Evolutionary conservation across 1,140 invertebrate genomes (phyloP).

Genomic region (Drosophila varians): DNA sequence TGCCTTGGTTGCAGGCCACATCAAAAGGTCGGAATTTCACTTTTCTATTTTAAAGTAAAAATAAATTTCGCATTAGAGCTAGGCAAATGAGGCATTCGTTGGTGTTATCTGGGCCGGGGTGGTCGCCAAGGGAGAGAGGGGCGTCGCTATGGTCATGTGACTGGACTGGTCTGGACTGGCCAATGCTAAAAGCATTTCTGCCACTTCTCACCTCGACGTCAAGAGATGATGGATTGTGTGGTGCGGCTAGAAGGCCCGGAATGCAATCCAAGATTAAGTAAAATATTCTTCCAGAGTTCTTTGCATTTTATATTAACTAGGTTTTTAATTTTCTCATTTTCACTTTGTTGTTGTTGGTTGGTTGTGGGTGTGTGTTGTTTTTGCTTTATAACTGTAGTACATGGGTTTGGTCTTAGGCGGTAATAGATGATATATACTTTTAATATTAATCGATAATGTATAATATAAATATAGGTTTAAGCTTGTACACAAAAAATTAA

Average conservation of each 20-base stretch:
- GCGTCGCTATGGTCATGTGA: constrained; percentile 12
- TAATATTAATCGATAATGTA: constrained; percentile 56
- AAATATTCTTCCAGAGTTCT: background rate
- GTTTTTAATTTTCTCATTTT: constrained; percentile 78
- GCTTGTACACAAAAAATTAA: constrained; percentile 74
- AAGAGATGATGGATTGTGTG: constrained; percentile 8
- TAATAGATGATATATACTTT: constrained; percentile 75
- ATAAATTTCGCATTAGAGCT: constrained; percentile 67
- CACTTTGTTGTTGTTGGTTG: constrained; percentile 64
- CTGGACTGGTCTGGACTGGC: background rate
- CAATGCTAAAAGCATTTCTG: constrained; percentile 66
- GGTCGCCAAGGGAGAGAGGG: background rate
- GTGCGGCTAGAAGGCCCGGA: background rate
- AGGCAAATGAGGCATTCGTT: constrained; percentile 38
- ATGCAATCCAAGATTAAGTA: background rate
- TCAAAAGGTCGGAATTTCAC: constrained; percentile 62
- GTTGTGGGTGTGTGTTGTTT: constrained; percentile 40
- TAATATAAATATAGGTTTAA: constrained; percentile 78
- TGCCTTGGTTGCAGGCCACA: constrained; percentile 56
- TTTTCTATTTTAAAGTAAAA: constrained; percentile 61
- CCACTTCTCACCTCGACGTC: constrained; percentile 45
- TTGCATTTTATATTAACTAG: constrained; percentile 68
- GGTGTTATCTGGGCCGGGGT: constrained; percentile 23
- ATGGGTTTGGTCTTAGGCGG: constrained; percentile 50
- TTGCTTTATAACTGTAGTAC: constrained; percentile 77